Percentiles rank a stretch among this genome's conserved stretches.
Conservation (phyloP, 2,888 invertebrate genomes). For the Cryptophagus acutangulus region DNA sequence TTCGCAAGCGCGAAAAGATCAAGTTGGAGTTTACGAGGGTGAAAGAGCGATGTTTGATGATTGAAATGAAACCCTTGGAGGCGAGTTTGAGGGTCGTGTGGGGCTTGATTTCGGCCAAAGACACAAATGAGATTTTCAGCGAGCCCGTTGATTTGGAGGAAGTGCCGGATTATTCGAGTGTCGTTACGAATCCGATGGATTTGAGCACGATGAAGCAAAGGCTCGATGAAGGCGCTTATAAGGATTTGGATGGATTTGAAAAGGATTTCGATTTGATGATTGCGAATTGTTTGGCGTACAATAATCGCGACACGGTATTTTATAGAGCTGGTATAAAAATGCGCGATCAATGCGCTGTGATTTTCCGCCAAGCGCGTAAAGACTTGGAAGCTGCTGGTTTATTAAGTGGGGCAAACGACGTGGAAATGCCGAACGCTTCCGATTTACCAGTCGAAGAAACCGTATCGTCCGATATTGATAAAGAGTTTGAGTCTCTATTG, state of each 20-base stretch:
- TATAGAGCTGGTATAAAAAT: slow-evolving; percentile 86
- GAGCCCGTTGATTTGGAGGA: slow-evolving; percentile 87
- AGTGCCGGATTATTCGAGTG: slow-evolving; percentile 85
- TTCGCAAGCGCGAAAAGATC: slow-evolving; percentile 90
- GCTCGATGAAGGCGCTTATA: slow-evolving; percentile 64
- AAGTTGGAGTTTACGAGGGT: slow-evolving; percentile 83
- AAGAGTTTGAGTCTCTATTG: slow-evolving; percentile 50
- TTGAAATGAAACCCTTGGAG: slow-evolving; percentile 77
- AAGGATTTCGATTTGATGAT: slow-evolving; percentile 94
- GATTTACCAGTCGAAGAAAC: slow-evolving; percentile 44
- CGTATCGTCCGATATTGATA: slow-evolving; percentile 53
- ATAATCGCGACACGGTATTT: slow-evolving; percentile 91
- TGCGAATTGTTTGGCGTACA: slow-evolving; percentile 90
- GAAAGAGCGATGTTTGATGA: slow-evolving; percentile 73
- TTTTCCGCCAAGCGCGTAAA: slow-evolving; percentile 74
- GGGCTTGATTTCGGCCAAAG: slow-evolving; percentile 71
- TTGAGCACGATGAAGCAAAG: slow-evolving; percentile 81
- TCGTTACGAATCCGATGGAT: slow-evolving; percentile 85
- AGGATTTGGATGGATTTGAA: slow-evolving; percentile 72
- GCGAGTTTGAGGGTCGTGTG: slow-evolving; percentile 73
- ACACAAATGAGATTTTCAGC: slow-evolving; percentile 82
- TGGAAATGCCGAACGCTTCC: slow-evolving; percentile 24
- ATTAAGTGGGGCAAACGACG: slow-evolving; percentile 40
- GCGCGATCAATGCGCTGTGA: slow-evolving; percentile 78
- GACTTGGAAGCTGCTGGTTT: slow-evolving; percentile 64